Evolutionary conservation across 2,888 invertebrate genomes (phyloP).

Genomic region (Epistrophe eligans): DNA sequence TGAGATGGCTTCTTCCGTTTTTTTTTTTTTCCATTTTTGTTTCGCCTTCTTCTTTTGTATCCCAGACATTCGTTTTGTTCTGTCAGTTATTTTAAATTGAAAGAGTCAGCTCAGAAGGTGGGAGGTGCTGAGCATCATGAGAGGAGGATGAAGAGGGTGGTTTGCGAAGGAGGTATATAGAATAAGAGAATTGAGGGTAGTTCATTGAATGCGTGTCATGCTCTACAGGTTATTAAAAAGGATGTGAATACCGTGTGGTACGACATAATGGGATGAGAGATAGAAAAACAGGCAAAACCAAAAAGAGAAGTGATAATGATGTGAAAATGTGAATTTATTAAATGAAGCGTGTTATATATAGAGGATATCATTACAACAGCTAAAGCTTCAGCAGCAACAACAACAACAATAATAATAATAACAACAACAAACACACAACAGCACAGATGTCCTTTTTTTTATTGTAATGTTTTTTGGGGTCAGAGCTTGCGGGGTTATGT

Average conservation of each 20-base stretch:
- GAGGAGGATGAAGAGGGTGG: background rate
- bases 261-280: background rate
- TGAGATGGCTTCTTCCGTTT: slow-evolving; percentile 26
- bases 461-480: slow-evolving; percentile 18
- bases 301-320: slow-evolving; percentile 53
- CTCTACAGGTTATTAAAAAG: slow-evolving; percentile 58
- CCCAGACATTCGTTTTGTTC: slow-evolving; percentile 39
- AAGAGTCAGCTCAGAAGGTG: slow-evolving; percentile 17
- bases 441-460: slow-evolving; percentile 59
- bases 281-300: slow-evolving; percentile 21
- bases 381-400: background rate
- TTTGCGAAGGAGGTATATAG: background rate
- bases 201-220: slow-evolving; percentile 31
- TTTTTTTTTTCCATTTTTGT: background rate
- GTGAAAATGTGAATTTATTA: slow-evolving; percentile 66
- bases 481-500: background rate
- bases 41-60: slow-evolving; percentile 13
- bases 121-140: background rate
- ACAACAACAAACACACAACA: background rate
- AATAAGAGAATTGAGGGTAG: slow-evolving; percentile 12
- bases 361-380: slow-evolving; percentile 31
- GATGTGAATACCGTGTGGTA: slow-evolving; percentile 11
- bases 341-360: slow-evolving; percentile 56
- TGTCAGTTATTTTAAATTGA: slow-evolving; percentile 60
- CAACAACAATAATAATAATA: too few species aligned